Percentiles rank a stretch among this genome's conserved stretches.
These are phyloP conservation scores for Chloroceryle aenea DNA, from an alignment of 2,113 vertebrate species.

Conservation along the genomic window DNA sequence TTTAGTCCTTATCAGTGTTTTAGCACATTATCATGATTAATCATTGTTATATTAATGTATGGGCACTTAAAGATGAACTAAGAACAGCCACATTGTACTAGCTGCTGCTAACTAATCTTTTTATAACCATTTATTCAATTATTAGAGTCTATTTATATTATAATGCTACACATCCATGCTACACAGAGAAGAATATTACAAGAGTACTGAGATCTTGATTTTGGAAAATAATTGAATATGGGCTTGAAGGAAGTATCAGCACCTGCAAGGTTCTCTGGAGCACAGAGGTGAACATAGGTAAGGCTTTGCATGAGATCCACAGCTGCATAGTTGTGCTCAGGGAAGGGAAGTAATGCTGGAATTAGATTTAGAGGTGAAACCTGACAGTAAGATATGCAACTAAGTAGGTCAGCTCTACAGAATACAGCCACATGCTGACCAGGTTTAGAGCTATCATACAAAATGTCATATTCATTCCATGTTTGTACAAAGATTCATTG, in stretches of 20 bases:
- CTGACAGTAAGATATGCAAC: neutral
- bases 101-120: neutral
- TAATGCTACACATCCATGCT: neutral
- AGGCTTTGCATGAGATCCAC: neutral
- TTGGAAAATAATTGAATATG: neutral
- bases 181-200: neutral
- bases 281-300: neutral
- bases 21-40: neutral
- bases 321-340: neutral
- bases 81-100: neutral
- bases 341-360: neutral
- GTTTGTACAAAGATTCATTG: no score
- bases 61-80: neutral
- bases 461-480: no score
- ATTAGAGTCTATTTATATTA: neutral
- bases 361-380: neutral
- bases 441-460: no score
- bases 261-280: neutral
- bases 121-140: neutral
- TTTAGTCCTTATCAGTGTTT: neutral
- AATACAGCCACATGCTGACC: neutral
- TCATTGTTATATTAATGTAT: neutral
- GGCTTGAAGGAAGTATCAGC: neutral
- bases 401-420: neutral
- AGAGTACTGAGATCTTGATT: neutral